Evolutionary conservation across 2,797 vertebrate species (phyloP), one percentile per base, ranked within the genome.

Genomic region (Clarias laeviceps): DNA sequence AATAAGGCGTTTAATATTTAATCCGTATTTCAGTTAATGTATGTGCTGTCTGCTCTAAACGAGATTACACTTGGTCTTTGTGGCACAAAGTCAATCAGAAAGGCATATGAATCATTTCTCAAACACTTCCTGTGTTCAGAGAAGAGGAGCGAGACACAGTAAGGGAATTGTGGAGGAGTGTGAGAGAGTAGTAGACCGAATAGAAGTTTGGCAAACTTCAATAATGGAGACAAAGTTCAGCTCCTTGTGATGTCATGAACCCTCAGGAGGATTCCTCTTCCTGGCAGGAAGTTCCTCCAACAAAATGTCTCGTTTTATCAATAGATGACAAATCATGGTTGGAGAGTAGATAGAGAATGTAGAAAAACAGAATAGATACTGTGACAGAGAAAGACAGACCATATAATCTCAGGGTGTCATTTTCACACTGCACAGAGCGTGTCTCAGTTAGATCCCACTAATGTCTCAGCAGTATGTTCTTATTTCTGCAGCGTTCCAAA

Each of bases 41-140:
- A 79, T 79, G 80, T 74, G 11, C 29, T 2, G 62, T 72, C 40
- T 74, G 76, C 85, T 86, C 74, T n/a, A n/a, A 85, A 68, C 62
- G 59, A 86, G 83, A 89, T 84, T 78, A 83, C 57, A 40, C 76
- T 87, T 29, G 61, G 87, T 88, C 86, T 89, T 74, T 87, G 89
- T 91, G 88, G 90, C 87, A 84, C 80, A 17, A 50, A n/a, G 54
- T 85, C 89, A 83, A 79, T 91, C 89, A 88, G 84, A 85, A 88
- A 24, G 37, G 34, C 70, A 85, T 57, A 85, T 92, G 91, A 94
- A 84, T 94, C 92, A 94, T 90, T 88, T 82, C 68, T 80, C 62
- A 40, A 73, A 82, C 90, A 90, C 92, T 91, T 93, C 92, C 92
- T 92, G 91, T 92, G 91, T 87, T 87, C 85, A 82, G 76, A 85